These are phyloP conservation scores for Apostichopus japonicus DNA, from an alignment of 35 echinoderm and acorn worm genomes.

Conservation along the genomic window DNA sequence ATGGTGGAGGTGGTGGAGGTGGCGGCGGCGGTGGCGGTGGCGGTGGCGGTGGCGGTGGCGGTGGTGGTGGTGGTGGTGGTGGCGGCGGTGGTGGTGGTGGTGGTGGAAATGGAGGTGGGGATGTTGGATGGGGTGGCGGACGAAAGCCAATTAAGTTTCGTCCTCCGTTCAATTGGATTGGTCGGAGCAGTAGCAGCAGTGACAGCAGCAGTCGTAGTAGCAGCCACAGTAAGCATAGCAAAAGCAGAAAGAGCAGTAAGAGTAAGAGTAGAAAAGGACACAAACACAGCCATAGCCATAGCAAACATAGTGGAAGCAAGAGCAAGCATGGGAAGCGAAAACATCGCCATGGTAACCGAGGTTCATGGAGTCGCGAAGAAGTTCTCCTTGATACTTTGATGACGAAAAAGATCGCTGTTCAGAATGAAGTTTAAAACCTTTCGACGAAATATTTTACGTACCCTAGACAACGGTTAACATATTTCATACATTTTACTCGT, in stretches of 20 bases:
- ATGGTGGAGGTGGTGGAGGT: not conserved
- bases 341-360: not conserved
- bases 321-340: slow-evolving; percentile 4
- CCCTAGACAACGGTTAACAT: not conserved
- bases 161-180: too few species aligned
- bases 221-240: not conserved
- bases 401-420: not conserved
- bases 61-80: not conserved
- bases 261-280: not conserved
- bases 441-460: not conserved
- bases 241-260: not conserved
- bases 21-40: not conserved
- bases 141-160: not conserved
- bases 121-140: not conserved
- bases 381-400: not conserved
- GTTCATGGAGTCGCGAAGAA: slow-evolving; percentile 39
- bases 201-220: not conserved
- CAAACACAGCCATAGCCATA: not conserved
- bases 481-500: too few species aligned
- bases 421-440: not conserved
- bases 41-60: not conserved
- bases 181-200: not conserved
- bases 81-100: not conserved
- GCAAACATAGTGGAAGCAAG: slow-evolving; percentile 14
- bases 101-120: not conserved